Evolutionary conservation across 2,797 vertebrate genomes (phyloP), one percentile per base, ranked within the genome.

Genomic region (Rhynchotus rufescens): DNA sequence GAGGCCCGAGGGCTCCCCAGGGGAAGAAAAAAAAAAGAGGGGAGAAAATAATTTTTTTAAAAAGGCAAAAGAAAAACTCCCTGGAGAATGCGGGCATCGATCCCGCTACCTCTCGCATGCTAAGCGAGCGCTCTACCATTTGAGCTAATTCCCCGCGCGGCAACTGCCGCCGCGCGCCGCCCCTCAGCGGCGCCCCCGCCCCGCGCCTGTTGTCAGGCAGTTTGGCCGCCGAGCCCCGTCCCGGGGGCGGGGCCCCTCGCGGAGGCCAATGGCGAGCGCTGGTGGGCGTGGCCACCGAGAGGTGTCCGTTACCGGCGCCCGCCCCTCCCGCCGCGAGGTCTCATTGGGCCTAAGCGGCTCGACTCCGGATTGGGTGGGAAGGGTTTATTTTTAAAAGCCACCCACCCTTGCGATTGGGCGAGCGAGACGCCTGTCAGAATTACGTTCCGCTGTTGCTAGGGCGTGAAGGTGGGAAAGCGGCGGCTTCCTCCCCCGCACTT

Each of bases 101-200:
- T 96, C 96, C 95, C 80, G 13, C 95, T 96, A 82, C 95, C 95
- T 96, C 96, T 96, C 84, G 17, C 96, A 97, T 97, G 96, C 96
- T 96, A 96, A 97, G 95, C 87, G 17, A 97, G 96, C 94, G 51
- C 95, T 96, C 95, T 96, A 96, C 96, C 86, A 93, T 62, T 89
- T 93, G 90, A 96, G 88, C 90, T 93, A 95, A 92, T 92, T 95
- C n/a, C n/a, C n/a, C n/a, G n/a, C 15, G 5, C 28, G 2, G 3
- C 28, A 17, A 17, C 16, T 5, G 16, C 7, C 9, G 5, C 15
- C 9, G 6, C 67, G 13, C 5, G 2, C 10, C 9, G 12, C 34
- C 67, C 6, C 34, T 28, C 26, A 11, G 10, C 10, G 15, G 19
- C 12, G 5, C n/a, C 54, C 34, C 32, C 5, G 12, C 8, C 12